Conservation (phyloP, 2,797 vertebrate species). For the Leptoclinus maculatus region DNA sequence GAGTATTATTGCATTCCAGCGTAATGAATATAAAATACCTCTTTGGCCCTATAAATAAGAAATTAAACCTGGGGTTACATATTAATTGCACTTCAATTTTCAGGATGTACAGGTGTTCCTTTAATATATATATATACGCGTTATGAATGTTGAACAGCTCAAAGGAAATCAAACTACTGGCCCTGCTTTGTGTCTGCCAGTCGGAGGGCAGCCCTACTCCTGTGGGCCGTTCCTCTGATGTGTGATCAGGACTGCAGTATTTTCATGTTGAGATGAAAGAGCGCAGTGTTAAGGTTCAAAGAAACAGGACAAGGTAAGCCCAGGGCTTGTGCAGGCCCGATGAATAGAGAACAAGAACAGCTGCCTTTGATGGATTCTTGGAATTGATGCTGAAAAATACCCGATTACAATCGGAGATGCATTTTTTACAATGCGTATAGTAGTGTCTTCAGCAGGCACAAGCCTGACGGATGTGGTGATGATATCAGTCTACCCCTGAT, state of each 20-base stretch:
- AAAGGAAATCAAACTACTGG: neutral
- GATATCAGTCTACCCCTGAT: constrained; percentile 10
- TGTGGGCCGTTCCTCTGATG: neutral
- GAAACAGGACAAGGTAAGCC: constrained; percentile 33
- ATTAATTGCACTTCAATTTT: neutral
- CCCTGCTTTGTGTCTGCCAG: neutral
- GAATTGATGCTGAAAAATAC: constrained; percentile 21
- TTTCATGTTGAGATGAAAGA: constrained; percentile 41
- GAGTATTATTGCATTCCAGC: neutral
- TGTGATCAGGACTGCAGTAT: constrained; percentile 10
- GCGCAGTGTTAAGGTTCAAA: constrained; percentile 49
- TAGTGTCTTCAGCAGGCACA: constrained; percentile 10
- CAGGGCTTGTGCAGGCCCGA: constrained; percentile 18
- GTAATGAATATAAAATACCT: neutral
- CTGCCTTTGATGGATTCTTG: constrained; percentile 38
- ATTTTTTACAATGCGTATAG: constrained; percentile 24
- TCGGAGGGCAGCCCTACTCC: neutral
- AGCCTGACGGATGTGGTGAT: constrained; percentile 29
- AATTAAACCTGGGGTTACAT: neutral
- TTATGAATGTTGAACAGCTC: neutral
- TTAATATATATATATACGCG: neutral
- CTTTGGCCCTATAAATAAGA: neutral
- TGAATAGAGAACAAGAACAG: constrained; percentile 40
- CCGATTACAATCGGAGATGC: constrained; percentile 15
- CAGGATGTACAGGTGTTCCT: neutral